Base-by-base conservation (phyloP, 2,113 vertebrate genomes). In the Colaptes auratus region DNA sequence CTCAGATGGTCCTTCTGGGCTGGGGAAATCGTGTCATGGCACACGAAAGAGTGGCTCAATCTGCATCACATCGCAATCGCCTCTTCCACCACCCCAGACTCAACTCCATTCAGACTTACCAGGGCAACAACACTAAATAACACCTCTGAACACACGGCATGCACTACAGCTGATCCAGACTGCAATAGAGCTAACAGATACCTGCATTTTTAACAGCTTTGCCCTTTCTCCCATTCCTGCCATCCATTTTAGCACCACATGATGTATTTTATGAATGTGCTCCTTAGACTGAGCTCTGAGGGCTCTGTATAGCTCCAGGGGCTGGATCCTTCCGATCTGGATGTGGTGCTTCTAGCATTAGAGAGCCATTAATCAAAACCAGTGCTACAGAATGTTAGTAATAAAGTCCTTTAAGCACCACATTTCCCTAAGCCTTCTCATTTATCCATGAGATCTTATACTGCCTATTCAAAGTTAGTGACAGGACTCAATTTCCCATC, bases 401-500 rank as follows among this genome's bases (percentile, higher is more conserved):
- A 63, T 80, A 31, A 88, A 89, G 71, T 65, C 63, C 71, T 76
- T 89, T 50, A 80, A 76, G 50, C 24, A 82, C 2, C 3, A 65
- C 63, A 28, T 82, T 91, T 96, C 71, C 63, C 58, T 87, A 91
- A 70, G 63, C 55, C 39, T 92, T 73, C 71, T 73, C 59, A 65
- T 85, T 95, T 85, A 87, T 85, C 20, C 71, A 35, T 10, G n/a
- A 65, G 50, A 87, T 73, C 55, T 91, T 70, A 73, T 7, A 17
- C 18, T 76, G 53, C 59, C 78, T 73, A 24, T 53, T 76, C 66
- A 66, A 90, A 86, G 78, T 73, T 59, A 92, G 84, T 50, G 87
- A 58, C 50, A 76, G 50, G 66, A 91, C 75, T 87, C 73, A 56
- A 65, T 61, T 82, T 92, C 78, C 50, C 44, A 50, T 85, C 75